Percentiles rank a stretch among this genome's conserved stretches.
These are phyloP conservation scores for Paratrypauchen microcephalus DNA, from an alignment of 2,797 vertebrate genomes.

Conservation along the genomic window DNA sequence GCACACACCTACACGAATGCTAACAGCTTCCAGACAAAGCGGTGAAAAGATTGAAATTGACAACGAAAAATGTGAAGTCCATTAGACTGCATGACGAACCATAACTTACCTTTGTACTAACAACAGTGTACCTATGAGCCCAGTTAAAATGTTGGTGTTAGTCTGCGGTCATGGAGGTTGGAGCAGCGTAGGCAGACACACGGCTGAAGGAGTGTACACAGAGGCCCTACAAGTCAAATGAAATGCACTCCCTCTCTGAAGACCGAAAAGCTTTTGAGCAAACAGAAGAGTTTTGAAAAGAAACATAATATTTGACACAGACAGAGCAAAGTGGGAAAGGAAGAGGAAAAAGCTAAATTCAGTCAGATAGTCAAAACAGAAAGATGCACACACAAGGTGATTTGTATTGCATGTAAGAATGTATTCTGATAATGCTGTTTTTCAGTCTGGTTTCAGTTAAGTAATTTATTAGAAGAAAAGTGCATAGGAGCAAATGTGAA, in stretches of 20 bases:
- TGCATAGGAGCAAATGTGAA: slow-evolving; percentile 23
- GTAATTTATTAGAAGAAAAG: slow-evolving; percentile 34
- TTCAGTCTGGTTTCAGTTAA: neutral
- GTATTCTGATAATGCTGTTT: neutral
- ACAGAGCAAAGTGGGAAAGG: slow-evolving; percentile 18
- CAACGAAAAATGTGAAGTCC: neutral
- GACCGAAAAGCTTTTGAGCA: slow-evolving; percentile 61
- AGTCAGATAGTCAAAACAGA: neutral
- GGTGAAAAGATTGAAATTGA: neutral
- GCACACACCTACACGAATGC: neutral
- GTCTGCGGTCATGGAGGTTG: slow-evolving; percentile 31
- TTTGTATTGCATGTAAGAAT: neutral
- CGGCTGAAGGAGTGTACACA: slow-evolving; percentile 46
- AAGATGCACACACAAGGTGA: neutral
- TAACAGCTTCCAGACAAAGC: neutral
- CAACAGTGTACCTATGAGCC: neutral
- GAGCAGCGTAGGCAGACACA: slow-evolving; percentile 48
- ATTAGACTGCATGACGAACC: neutral
- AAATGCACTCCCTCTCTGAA: slow-evolving; percentile 46
- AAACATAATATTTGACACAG: slow-evolving; percentile 38
- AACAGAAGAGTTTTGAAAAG: slow-evolving; percentile 42
- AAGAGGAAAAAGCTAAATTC: slow-evolving; percentile 19
- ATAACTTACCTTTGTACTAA: neutral
- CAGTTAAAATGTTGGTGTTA: neutral
- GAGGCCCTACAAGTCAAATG: slow-evolving; percentile 51